Base-by-base conservation (phyloP, 2,113 vertebrate species). In the Hystrix brachyura region DNA sequence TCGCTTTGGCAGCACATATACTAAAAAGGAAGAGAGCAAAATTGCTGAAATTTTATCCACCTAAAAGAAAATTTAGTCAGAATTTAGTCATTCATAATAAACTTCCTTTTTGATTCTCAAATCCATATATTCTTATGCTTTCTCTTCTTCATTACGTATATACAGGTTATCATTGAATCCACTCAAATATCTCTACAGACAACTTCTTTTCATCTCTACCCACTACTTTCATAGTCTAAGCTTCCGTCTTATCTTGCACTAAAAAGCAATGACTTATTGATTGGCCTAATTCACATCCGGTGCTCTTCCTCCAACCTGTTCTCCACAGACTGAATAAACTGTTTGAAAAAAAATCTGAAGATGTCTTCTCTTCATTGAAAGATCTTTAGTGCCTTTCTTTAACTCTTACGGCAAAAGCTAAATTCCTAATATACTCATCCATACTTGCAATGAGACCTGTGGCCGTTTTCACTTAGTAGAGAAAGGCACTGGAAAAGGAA, bases 341-440 rank as follows among this genome's bases (percentile, higher is more conserved):
- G 3, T 80, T 88, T 84, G 34, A 96, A 85, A 17, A n/a, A 81
- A 90, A 78, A 87, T 76, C 14, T 94, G 32, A 74, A 51, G 34
- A 60, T 53, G 3, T 67, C 21, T 69, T 91, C 53, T 69, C 38
- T 38, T 38, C 53, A 19, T 53, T 76, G 67, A 69, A 92, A 83
- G 82, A 38, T 60, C 9, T 87, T 69, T 19, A 92, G 17, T 87
- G 6, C 27, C 14, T 91, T 78, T 15, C 15, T 80, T 72, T 60
- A 80, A 53, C 21, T 69, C 25, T 87, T 81, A 59, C 1, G 6
- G 10, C 60, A 64, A 84, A 95, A 23, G 25, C 27, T 79, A 84
- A 83, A 84, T 79, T 51, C 38, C 21, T 88, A 92, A 88, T 59
- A 84, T 60, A 27, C 48, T 65, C 32, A 83, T 79, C 11, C 88